These are phyloP conservation scores for Alcedo quadribrachys DNA, from an alignment of 2,797 vertebrate genomes.

Conservation along the genomic window DNA sequence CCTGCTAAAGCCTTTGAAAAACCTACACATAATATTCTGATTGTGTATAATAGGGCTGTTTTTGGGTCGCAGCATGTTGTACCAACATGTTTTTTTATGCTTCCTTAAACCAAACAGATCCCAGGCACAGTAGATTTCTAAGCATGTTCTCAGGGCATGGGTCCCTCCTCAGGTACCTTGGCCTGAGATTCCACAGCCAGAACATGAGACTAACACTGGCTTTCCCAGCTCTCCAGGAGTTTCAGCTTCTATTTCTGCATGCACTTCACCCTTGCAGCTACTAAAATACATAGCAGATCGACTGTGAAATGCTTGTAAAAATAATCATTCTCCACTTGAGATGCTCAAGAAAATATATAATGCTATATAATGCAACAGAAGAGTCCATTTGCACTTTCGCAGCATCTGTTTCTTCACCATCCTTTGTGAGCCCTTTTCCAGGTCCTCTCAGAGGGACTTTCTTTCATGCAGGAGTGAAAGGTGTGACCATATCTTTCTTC, in stretches of 20 bases:
- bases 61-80: background rate
- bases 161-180: background rate
- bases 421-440: background rate
- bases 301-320: background rate
- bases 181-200: background rate
- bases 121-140: background rate
- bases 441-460: background rate
- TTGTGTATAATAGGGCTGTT: background rate
- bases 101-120: background rate
- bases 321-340: background rate
- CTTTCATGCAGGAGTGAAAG: background rate
- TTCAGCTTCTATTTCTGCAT: background rate
- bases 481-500: background rate
- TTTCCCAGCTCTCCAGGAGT: background rate
- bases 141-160: background rate
- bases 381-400: background rate
- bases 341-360: background rate
- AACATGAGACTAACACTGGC: fast-evolving
- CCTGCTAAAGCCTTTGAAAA: background rate
- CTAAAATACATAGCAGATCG: background rate
- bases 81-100: background rate
- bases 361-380: background rate
- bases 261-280: background rate
- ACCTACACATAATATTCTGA: background rate
- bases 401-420: background rate